Evolutionary conservation across 1,140 invertebrate genomes (phyloP).

Genomic region (Dendrolimus kikuchii): DNA sequence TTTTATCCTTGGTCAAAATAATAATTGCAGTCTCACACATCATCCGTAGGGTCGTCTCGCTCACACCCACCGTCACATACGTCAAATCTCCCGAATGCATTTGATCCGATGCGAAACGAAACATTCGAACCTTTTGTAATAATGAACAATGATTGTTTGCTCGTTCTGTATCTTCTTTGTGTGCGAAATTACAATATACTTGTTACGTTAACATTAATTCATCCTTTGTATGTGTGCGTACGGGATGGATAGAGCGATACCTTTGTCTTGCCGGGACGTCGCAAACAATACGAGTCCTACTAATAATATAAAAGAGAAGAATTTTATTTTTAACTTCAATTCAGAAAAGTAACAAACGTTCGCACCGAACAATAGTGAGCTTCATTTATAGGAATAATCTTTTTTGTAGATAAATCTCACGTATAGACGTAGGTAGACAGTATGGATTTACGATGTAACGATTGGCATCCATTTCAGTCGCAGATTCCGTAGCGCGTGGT

Average conservation of each 20-base stretch:
- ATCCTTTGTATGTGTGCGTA: conserved; percentile 52
- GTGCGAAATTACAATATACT: conserved; percentile 70
- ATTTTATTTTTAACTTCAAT: conserved; percentile 70
- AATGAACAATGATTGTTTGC: conserved; percentile 72
- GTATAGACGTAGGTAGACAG: conserved; percentile 53
- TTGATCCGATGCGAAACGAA: conserved; percentile 68
- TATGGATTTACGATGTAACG: conserved; percentile 42
- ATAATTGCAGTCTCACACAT: conserved; percentile 62
- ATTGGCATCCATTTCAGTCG: conserved; percentile 48
- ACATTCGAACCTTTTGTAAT: conserved; percentile 70
- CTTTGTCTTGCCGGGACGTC: conserved; percentile 67
- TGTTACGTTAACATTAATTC: conserved; percentile 62
- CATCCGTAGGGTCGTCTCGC: conserved; percentile 33
- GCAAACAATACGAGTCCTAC: conserved; percentile 67
- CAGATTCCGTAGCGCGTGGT: conserved; percentile 49
- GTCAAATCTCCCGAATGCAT: conserved; percentile 50
- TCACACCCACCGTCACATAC: conserved; percentile 48
- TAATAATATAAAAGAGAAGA: conserved; percentile 69
- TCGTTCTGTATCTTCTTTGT: conserved; percentile 66
- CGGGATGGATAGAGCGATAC: conserved; percentile 60
- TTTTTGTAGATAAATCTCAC: conserved; percentile 70
- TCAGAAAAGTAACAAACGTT: conserved; percentile 66
- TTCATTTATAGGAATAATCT: conserved; percentile 71
- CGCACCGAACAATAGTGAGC: conserved; percentile 60
- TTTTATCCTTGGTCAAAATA: conserved; percentile 68